A percentile compares a stretch with the other conserved stretches of the same genome.
phyloP scores from a whole-genome alignment of 1,140 invertebrate species.

The Leptoteleia sp. region DNA sequence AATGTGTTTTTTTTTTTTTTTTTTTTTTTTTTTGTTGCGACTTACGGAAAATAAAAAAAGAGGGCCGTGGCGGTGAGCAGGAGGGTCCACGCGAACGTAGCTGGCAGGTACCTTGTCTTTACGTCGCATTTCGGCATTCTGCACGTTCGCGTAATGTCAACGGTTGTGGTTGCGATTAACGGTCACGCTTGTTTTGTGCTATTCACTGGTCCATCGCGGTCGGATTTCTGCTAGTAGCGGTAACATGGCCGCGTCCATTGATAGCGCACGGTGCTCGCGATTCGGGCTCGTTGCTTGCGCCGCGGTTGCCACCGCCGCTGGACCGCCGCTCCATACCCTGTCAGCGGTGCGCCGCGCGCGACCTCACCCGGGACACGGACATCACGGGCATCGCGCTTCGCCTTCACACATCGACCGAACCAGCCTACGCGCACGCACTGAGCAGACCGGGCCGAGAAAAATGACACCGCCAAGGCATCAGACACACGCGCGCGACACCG shows the following conservation, averaged over 20 bases:
- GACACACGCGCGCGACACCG: too few species aligned
- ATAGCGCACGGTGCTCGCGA: slow-evolving; percentile 68
- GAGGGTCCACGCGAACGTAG: slow-evolving; percentile 97
- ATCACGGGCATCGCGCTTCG: neutral
- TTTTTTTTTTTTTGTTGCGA: slow-evolving; percentile 78
- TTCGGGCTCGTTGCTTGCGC: slow-evolving; percentile 4
- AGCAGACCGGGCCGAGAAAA: neutral
- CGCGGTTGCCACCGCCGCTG: slow-evolving; percentile 13
- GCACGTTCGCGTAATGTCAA: slow-evolving; percentile 69
- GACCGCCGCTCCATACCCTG: slow-evolving; percentile 39
- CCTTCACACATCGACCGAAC: too few species aligned
- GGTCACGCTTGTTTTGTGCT: slow-evolving; percentile 37
- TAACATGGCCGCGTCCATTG: slow-evolving; percentile 81
- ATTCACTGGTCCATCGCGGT: slow-evolving; percentile 40
- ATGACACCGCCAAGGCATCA: neutral
- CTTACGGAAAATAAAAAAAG: slow-evolving; percentile 99
- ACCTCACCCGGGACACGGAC: slow-evolving; percentile 39
- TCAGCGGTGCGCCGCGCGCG: slow-evolving; percentile 28
- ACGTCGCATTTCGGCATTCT: slow-evolving; percentile 96
- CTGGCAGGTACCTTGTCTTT: slow-evolving; percentile 96
- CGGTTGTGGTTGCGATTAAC: slow-evolving; percentile 39
- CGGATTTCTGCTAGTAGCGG: slow-evolving; percentile 78
- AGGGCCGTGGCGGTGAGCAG: slow-evolving; percentile 93
- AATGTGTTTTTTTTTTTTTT: too few species aligned
- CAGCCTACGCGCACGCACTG: neutral